Conservation (phyloP, 1,140 invertebrate genomes). For the Cydia amplana region DNA sequence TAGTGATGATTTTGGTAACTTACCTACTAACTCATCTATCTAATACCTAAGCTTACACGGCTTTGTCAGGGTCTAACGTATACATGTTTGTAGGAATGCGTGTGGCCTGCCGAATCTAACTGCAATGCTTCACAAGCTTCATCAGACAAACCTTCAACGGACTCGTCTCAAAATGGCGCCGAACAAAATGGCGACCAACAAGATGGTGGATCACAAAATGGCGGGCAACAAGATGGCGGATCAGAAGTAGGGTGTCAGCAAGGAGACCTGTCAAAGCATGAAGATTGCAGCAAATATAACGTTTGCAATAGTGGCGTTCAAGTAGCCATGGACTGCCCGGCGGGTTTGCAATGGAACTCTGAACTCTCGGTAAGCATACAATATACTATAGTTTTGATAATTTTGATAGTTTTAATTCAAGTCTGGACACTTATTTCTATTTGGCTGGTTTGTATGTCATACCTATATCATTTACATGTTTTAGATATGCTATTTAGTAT, state of each 20-base stretch:
- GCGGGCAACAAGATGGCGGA: no score
- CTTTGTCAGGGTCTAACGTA: neutral
- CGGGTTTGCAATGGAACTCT: constrained; percentile 10
- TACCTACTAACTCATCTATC: no score
- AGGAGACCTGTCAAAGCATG: neutral
- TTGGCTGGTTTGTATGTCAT: no score
- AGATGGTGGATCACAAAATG: neutral
- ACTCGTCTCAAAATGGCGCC: neutral
- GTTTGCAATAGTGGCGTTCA: neutral
- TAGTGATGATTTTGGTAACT: no score
- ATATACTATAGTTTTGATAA: no score
- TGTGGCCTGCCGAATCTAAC: neutral
- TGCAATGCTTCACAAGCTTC: neutral
- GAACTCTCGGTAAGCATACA: constrained; percentile 6
- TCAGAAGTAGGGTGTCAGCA: neutral
- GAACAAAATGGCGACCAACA: neutral
- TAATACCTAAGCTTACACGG: no score
- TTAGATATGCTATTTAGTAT: no score
- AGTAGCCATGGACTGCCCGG: neutral
- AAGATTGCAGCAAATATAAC: constrained; percentile 16
- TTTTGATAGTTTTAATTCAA: no score
- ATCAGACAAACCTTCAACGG: neutral
- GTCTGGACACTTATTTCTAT: no score
- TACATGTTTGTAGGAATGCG: constrained; percentile 5
- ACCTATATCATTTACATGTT: no score